Conservation (phyloP, 2,888 invertebrate genomes). For the Mythimna ferrago region DNA sequence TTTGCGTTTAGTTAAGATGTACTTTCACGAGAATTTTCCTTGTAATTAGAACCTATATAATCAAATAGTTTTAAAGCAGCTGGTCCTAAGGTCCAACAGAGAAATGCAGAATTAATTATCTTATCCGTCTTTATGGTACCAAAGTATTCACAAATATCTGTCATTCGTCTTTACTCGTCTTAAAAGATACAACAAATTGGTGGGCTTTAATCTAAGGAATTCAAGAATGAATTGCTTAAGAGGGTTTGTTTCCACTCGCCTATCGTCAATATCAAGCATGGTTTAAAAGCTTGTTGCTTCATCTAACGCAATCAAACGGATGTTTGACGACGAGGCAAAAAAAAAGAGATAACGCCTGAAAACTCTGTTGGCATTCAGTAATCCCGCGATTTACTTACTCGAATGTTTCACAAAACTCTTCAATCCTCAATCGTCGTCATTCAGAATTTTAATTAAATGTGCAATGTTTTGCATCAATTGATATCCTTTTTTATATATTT, state of each 20-base stretch:
- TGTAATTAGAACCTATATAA: conserved; percentile 23
- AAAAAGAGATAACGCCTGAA: too few species aligned
- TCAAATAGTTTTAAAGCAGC: conserved; percentile 7
- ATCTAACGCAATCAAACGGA: too few species aligned
- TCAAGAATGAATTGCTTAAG: neutral
- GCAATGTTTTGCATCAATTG: too few species aligned
- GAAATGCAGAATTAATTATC: conserved; percentile 4
- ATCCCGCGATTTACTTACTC: too few species aligned
- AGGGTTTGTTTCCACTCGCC: neutral
- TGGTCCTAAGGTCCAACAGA: neutral
- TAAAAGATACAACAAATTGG: neutral
- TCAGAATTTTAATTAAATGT: too few species aligned
- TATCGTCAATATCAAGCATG: neutral
- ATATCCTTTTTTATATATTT: too few species aligned
- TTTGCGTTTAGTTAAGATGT: neutral
- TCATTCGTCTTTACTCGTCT: neutral
- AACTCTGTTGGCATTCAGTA: too few species aligned
- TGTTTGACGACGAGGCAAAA: too few species aligned
- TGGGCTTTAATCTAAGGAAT: neutral
- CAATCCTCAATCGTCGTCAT: too few species aligned
- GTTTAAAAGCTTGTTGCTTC: too few species aligned
- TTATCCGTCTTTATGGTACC: neutral
- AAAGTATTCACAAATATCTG: conserved; percentile 6
- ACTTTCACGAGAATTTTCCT: neutral
- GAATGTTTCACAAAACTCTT: too few species aligned